Base-by-base conservation (phyloP, 2,113 vertebrate genomes). In the Lontra canadensis region DNA sequence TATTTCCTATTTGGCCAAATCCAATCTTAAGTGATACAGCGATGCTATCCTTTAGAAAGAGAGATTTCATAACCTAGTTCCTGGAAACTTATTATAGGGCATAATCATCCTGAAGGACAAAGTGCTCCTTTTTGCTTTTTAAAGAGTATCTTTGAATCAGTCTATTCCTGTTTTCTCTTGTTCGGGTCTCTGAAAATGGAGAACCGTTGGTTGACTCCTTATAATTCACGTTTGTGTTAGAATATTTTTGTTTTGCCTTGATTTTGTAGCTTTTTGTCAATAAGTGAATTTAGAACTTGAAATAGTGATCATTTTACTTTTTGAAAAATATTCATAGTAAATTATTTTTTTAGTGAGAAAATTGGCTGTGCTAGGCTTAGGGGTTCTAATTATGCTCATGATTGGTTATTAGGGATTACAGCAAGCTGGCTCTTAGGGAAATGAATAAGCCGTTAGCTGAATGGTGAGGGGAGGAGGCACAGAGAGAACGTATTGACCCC, bases 401-500 rank as follows among this genome's bases (percentile, higher is more conserved):
- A 90, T 92, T 96, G 96, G 42, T 65, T 95, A 49, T 78, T 83
- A 82, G 78, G 61, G 74, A 42, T 96, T 94, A 69, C 23, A 92
- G 17, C 23, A 80, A 42, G 71, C 34, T 96, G 96, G 67, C 80
- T 82, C 44, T 96, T 82, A 86, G 74, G 9, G 18, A 95, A 94
- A 92, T 92, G 65, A 95, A 39, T 83, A 82, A 94, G 42, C 71
- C 82, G 83, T 85, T 89, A 94, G 76, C 59, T 91, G 69, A 96
- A 69, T 90, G 79, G 42, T 95, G 96, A 96, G 90, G 88, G 55
- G 80, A 94, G 69, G 57, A 59, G 17, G 13, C 15, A 69, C n/a
- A 83, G 67, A 42, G 55, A 92, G 42, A 80, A 80, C 36, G 31
- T 67, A 23, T 31, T 97, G 49, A 34, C 5, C n/a, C 20, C 83